Percentiles rank a stretch among this genome's conserved stretches.
Conservation (phyloP, 2,113 vertebrate genomes). For the Hippocampus mohnikei region DNA sequence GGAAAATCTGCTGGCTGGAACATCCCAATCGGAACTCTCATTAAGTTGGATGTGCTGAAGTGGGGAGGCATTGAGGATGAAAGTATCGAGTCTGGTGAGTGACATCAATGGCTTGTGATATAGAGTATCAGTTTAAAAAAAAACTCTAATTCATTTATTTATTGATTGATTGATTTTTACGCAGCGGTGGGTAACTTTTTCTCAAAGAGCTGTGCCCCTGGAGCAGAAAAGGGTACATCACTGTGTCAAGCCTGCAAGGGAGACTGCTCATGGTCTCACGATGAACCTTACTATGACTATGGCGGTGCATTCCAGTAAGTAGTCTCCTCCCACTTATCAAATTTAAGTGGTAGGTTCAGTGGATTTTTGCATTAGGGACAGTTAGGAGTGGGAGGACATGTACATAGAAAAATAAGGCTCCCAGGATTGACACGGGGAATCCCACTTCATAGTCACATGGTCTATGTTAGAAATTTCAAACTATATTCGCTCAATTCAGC, state of each 20-base stretch:
- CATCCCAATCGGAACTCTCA: constrained; percentile 73
- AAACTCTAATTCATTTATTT: too few relatives aligned
- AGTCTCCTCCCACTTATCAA: too few relatives aligned
- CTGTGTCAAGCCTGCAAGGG: constrained; percentile 74
- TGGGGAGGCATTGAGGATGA: constrained; percentile 71
- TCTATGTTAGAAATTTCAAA: too few relatives aligned
- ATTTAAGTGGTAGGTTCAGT: too few relatives aligned
- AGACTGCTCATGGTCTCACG: constrained; percentile 69
- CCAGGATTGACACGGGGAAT: too few relatives aligned
- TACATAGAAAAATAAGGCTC: too few relatives aligned
- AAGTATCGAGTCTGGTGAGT: constrained; percentile 74
- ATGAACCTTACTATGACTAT: constrained; percentile 73
- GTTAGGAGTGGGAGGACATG: too few relatives aligned
- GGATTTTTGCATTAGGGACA: too few relatives aligned
- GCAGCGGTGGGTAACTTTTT: constrained; percentile 76
- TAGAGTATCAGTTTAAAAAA: too few relatives aligned
- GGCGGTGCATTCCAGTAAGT: constrained; percentile 80
- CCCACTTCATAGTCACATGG: too few relatives aligned
- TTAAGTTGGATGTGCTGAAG: constrained; percentile 24
- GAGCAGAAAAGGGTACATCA: constrained; percentile 34
- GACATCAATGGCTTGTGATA: not conserved
- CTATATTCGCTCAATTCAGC: too few relatives aligned
- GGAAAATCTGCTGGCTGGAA: constrained; percentile 84
- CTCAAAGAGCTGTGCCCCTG: constrained; percentile 76
- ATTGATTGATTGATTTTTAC: not conserved